Percentiles rank a stretch among this genome's conserved stretches.
Conservation (phyloP, 2,888 invertebrate species). For the Patella caerulea region DNA sequence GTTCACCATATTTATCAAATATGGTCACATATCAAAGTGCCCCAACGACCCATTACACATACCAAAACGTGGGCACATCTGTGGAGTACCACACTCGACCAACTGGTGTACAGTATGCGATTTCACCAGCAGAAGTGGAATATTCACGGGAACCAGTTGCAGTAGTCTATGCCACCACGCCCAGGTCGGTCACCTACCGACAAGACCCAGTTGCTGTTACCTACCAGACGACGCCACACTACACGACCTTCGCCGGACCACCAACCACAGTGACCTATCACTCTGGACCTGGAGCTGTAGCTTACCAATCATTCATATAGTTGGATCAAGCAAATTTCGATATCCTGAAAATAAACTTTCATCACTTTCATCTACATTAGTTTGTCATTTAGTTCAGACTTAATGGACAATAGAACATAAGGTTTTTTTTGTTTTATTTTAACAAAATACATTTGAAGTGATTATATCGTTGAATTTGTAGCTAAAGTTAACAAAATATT, state of each 20-base stretch:
- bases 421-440: too few relatives aligned
- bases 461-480: too few relatives aligned
- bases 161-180: conserved; percentile 4
- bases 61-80: neutral
- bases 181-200: neutral
- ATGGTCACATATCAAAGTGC: neutral
- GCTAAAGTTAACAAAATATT: too few relatives aligned
- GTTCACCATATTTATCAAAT: neutral
- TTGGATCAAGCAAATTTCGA: too few relatives aligned
- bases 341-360: too few relatives aligned
- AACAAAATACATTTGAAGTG: too few relatives aligned
- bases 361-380: too few relatives aligned
- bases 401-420: too few relatives aligned
- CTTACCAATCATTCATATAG: neutral
- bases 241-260: neutral
- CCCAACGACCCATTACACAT: neutral
- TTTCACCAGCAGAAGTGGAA: conserved; percentile 3
- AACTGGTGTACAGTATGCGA: neutral
- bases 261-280: neutral
- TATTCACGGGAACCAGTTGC: neutral
- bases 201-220: neutral
- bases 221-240: neutral
- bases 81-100: neutral
- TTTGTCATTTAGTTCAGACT: too few relatives aligned
- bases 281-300: conserved; percentile 1